Base-by-base conservation (phyloP, 2,113 vertebrate genomes). In the Eubucco bourcierii region DNA sequence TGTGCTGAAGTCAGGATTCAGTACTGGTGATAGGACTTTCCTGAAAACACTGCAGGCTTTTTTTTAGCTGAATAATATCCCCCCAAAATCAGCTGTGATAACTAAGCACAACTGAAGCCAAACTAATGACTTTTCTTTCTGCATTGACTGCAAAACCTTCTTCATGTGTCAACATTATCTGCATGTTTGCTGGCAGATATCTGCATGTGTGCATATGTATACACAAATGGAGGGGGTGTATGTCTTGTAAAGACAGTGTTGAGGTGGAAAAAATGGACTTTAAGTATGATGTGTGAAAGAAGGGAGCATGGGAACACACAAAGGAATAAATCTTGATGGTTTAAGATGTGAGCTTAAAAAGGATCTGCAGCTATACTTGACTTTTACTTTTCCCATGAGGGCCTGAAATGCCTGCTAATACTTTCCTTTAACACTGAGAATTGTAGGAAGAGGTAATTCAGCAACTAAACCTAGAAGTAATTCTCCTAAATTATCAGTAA, bases 111-210 rank as follows among this genome's bases (percentile, higher is more conserved):
- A 28, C 70, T 80, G 27, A 65, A 75, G 21, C 10, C 72, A 68
- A 55, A n/a, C 7, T 17, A 67, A 21, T 25, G 12, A 4, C 2
- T 15, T 8, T 6, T 10, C 15, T 23, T 21, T 58, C 58, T 28
- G 10, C 64, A 31, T 23, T 72, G 4, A 23, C 44, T 75, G 5
- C 56, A 53, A 87, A 52, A 55, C 39, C 10, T 29, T 84, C 41
- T 72, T 2, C 37, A 39, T 72, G n/a, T 60, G 34, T 44, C 1
- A 3, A 5, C 0, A 0, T 37, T 33, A 5, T 6, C 21, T 29
- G 4, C 41, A 17, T 39, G 58, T 65, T 79, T 90, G 31, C 50
- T 89, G 59, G 12, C 76, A 58, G 82, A 24, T 70, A 15, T 27
- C n/a, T 53, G 0, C 41, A 7, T 37, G 4, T 72, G 13, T 9